These are phyloP conservation scores for Pseudomyrmex concolor DNA, from an alignment of 1,140 invertebrate genomes.

Conservation along the genomic window DNA sequence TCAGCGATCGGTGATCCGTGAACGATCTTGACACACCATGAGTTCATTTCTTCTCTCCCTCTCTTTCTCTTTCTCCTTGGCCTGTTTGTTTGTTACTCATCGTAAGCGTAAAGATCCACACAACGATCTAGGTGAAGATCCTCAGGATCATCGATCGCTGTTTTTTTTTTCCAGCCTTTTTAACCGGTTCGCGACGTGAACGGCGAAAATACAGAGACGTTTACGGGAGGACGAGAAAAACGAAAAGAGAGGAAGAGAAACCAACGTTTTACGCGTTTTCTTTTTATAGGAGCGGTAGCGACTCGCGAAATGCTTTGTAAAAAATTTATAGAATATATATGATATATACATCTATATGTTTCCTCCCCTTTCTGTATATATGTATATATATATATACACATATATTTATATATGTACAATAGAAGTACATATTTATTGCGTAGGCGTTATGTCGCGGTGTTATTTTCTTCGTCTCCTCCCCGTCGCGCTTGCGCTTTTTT, in stretches of 20 bases:
- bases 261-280: conserved; percentile 55
- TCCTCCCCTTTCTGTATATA: not conserved
- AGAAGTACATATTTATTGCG: conserved; percentile 69
- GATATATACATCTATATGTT: conserved; percentile 32
- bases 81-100: not conserved
- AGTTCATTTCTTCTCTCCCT: conserved; percentile 7
- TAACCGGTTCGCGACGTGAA: not conserved
- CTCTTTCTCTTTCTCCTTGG: not conserved
- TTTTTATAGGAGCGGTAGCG: conserved; percentile 47
- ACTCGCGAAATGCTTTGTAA: conserved; percentile 72
- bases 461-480: conserved; percentile 42
- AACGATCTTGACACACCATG: conserved; percentile 31
- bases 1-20: conserved; percentile 54
- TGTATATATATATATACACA: conserved; percentile 22
- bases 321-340: conserved; percentile 70
- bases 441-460: conserved; percentile 64
- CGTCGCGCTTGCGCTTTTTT: conserved; percentile 46
- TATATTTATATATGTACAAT: conserved; percentile 60
- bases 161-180: conserved; percentile 25
- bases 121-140: not conserved
- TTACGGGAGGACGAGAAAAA: conserved; percentile 55
- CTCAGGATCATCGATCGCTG: conserved; percentile 14
- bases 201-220: conserved; percentile 51
- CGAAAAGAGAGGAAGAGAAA: conserved; percentile 71
- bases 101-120: conserved; percentile 11